A percentile compares a stretch with the other conserved stretches of the same genome.
Evolutionary conservation across 2,797 vertebrate species (phyloP).

Genomic region (Sebastes taczanowskii): DNA sequence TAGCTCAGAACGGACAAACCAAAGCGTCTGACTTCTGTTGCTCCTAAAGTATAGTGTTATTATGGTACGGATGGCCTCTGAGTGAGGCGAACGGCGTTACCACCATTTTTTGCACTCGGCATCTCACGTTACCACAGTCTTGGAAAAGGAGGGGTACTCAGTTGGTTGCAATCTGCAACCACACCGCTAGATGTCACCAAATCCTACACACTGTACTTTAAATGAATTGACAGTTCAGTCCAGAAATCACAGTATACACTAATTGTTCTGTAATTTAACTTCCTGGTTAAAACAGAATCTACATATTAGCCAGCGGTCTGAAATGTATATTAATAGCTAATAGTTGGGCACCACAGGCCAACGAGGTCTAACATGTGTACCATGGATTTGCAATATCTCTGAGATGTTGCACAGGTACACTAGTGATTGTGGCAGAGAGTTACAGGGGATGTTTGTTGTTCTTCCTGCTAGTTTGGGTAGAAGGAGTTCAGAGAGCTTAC

Average conservation of each 20-base stretch:
- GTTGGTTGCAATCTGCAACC: too few relatives aligned
- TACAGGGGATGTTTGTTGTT: not conserved
- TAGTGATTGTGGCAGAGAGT: not conserved
- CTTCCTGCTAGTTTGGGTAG: not conserved
- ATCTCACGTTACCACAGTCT: too few relatives aligned
- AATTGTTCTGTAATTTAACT: not conserved
- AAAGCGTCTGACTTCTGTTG: too few relatives aligned
- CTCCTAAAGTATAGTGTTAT: too few relatives aligned
- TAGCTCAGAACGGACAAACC: too few relatives aligned
- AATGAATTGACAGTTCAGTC: not conserved
- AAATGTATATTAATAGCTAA: not conserved
- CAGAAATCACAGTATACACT: conserved; percentile 6
- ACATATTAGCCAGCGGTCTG: not conserved
- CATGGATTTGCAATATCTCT: not conserved
- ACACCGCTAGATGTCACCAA: too few relatives aligned
- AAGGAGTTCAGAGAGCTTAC: not conserved
- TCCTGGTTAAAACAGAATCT: not conserved
- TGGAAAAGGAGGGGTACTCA: too few relatives aligned
- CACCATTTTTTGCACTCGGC: too few relatives aligned
- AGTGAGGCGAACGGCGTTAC: too few relatives aligned
- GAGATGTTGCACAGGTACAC: too few relatives aligned
- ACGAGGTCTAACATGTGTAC: rapidly evolving
- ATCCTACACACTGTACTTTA: not conserved
- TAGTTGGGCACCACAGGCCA: too few relatives aligned
- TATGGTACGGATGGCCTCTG: too few relatives aligned